These are phyloP conservation scores for Dione juno DNA, from an alignment of 2,888 invertebrate species.

Conservation along the genomic window DNA sequence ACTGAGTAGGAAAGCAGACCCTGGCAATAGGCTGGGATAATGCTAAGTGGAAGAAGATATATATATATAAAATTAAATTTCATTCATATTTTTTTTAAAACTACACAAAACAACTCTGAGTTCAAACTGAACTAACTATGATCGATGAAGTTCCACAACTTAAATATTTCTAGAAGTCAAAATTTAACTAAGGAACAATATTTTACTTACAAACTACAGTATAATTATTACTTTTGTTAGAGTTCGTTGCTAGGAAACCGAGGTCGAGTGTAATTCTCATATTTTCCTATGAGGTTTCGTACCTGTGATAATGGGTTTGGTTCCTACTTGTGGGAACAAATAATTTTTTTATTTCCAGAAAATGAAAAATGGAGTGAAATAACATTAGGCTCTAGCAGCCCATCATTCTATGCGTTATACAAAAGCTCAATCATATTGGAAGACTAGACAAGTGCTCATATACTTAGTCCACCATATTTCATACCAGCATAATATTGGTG, in stretches of 20 bases:
- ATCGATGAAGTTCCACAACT: slow-evolving; percentile 13
- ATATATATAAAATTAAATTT: no score
- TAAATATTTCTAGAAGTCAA: slow-evolving; percentile 18
- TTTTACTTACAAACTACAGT: slow-evolving; percentile 17
- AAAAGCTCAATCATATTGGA: no score
- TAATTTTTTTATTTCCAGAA: no score
- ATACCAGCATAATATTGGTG: background rate
- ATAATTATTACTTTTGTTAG: slow-evolving; percentile 2
- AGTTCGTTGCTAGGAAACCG: background rate
- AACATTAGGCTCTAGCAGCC: no score
- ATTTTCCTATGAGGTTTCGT: background rate
- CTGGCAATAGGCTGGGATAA: no score
- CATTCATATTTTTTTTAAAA: background rate
- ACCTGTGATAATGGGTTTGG: background rate
- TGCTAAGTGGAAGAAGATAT: no score
- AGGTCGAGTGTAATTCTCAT: background rate
- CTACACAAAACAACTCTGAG: background rate
- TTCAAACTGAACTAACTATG: slow-evolving; percentile 14
- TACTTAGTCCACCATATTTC: background rate
- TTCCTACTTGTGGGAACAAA: no score
- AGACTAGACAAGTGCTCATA: background rate
- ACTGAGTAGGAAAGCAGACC: no score
- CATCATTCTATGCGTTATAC: no score
- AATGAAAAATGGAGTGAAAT: no score
- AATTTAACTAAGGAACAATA: slow-evolving; percentile 12